Evolutionary conservation across 2,888 invertebrate species (phyloP).

Genomic region (Amiota communis): DNA sequence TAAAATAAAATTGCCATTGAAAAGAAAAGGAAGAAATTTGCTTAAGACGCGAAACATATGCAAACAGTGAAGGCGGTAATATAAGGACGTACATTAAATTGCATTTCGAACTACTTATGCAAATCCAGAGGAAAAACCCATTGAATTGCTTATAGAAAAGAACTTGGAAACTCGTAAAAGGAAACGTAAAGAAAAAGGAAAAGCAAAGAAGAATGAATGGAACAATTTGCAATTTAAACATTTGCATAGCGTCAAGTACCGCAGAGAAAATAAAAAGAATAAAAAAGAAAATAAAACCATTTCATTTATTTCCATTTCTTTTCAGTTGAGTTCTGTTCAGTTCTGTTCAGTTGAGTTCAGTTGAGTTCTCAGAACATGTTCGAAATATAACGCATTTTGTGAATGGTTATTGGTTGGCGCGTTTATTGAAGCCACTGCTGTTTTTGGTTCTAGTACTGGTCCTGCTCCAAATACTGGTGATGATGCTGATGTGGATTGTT

Average conservation of each 20-base stretch:
- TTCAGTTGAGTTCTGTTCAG: no score
- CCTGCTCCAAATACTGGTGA: no score
- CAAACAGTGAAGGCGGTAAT: not conserved
- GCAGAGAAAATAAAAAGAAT: constrained; percentile 5
- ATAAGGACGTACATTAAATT: constrained; percentile 45
- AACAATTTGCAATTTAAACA: constrained; percentile 19
- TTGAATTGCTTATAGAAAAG: not conserved
- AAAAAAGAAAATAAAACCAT: not conserved
- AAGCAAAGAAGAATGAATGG: not conserved
- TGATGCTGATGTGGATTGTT: no score
- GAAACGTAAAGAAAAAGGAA: not conserved
- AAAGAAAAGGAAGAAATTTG: not conserved
- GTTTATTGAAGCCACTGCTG: no score
- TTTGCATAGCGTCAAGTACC: constrained; percentile 11
- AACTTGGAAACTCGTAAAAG: no score
- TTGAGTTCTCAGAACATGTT: no score
- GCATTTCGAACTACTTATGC: constrained; percentile 64
- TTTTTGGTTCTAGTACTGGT: no score
- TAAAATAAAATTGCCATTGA: constrained; percentile 23
- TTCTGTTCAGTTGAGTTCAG: no score
- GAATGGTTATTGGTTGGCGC: not conserved
- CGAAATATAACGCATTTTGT: not conserved
- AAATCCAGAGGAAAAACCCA: constrained; percentile 38
- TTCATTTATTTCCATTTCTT: not conserved
- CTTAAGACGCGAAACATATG: not conserved